Percentiles rank a stretch among this genome's conserved stretches.
phyloP scores from a whole-genome alignment of 2,113 vertebrate genomes.

The Macaca mulatta region DNA sequence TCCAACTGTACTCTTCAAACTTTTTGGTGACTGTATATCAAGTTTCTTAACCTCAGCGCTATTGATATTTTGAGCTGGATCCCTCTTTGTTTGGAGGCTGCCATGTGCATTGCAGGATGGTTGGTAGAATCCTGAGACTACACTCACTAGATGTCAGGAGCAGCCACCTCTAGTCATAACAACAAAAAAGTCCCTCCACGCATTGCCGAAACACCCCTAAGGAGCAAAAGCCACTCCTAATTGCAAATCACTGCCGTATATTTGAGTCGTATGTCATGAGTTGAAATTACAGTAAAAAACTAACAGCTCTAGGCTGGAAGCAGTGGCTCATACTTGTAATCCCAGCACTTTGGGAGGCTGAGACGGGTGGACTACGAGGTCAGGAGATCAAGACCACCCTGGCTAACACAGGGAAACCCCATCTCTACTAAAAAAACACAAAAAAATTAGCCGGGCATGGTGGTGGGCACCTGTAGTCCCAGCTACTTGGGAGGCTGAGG shows the following conservation, averaged over 20 bases:
- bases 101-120: background rate
- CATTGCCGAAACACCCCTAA: background rate
- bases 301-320: background rate
- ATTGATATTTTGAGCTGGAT: background rate
- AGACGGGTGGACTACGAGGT: too few relatives aligned
- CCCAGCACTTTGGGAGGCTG: too few relatives aligned
- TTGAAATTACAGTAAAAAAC: background rate
- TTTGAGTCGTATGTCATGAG: background rate
- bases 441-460: too few relatives aligned
- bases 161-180: background rate
- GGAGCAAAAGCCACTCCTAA: background rate
- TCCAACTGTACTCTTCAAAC: background rate
- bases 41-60: background rate
- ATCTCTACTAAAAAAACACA: too few relatives aligned
- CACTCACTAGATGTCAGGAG: background rate
- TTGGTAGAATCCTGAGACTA: background rate
- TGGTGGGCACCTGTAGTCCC: too few relatives aligned
- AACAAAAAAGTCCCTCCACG: background rate
- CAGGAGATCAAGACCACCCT: too few relatives aligned
- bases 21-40: background rate
- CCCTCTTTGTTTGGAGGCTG: background rate
- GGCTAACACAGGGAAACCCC: too few relatives aligned
- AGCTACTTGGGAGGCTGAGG: too few relatives aligned
- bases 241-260: background rate
- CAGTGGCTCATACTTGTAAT: too few relatives aligned